Percentiles rank a stretch among this genome's conserved stretches.
These are phyloP conservation scores for Malurus melanocephalus DNA, from an alignment of 2,113 vertebrate species.

Conservation along the genomic window DNA sequence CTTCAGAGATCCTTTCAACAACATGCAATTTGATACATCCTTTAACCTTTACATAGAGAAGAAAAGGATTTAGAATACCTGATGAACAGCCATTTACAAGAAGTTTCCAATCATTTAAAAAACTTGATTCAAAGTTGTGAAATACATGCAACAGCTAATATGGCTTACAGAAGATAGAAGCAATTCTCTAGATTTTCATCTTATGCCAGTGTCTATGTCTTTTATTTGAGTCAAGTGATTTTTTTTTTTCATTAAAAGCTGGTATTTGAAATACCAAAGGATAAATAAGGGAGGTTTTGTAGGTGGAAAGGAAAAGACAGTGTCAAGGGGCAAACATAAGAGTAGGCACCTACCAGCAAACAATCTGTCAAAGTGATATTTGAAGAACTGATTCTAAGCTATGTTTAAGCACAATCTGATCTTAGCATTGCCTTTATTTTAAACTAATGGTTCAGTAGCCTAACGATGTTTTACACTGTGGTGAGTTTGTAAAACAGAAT, in stretches of 20 bases:
- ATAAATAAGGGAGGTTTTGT: not conserved
- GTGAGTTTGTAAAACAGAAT: not conserved
- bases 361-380: not conserved
- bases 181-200: not conserved
- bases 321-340: not conserved
- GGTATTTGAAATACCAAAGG: not conserved
- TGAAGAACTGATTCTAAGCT: not conserved
- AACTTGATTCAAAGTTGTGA: not conserved
- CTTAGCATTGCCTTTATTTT: not conserved
- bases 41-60: not conserved
- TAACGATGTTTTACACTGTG: not conserved
- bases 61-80: not conserved
- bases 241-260: not conserved
- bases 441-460: not conserved
- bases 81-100: not conserved
- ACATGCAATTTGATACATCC: not conserved
- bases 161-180: not conserved
- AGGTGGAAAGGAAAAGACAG: not conserved
- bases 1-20: not conserved
- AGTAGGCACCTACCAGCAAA: not conserved
- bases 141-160: not conserved
- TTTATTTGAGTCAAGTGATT: not conserved
- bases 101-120: not conserved
- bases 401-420: not conserved
- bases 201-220: not conserved